Base-by-base conservation (phyloP, 2,888 invertebrate species). In the Morinoia aosen region DNA sequence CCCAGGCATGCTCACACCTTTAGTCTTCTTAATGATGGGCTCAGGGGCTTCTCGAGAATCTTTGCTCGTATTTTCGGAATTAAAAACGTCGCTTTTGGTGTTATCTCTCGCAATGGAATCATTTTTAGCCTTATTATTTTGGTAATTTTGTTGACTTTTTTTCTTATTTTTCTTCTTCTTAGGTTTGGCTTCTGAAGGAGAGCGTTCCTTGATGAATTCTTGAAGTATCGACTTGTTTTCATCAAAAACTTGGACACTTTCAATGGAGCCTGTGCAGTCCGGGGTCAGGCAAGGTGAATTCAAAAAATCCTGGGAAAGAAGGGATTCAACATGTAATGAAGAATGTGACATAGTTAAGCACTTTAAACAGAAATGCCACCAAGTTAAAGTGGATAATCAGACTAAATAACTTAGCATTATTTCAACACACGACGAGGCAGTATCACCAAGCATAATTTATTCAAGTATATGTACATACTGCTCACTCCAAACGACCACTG, bases 181-280 rank as follows among this genome's bases (percentile, higher is more conserved):
- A 33, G 93, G 48, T 57, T 93, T 93, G 48, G 57, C 33, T 56
- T 93, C 57, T 33, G 93, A 57, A 93, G 56, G 57, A 33, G 93
- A 33, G n/a, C 93, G 93, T 57, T 93, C 93, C 58, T 93, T 93
- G 5, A n/a, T 93, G 25, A 93, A 93, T 33, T 93, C 93, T 93
- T 93, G 93, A 93, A 33, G 5, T 48, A 93, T 33, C 5, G 57
- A 93, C 48, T 57, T 57, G 12, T 93, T 94, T 33, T 96, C 96
- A 76, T 96, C 96, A 58, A 95, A 96, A 64, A 96, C 96, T 33
- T 40, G 39, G 57, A 96, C 96, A 58, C 93, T 94, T 33, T 48
- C 88, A 94, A 96, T 96, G 58, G 94, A 95, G n/a, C 96, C 96
- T 0, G 95, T 95, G 91, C 96, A 96, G 61, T 96, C 96, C 57